A percentile compares a stretch with the other conserved stretches of the same genome.
phyloP scores from a whole-genome alignment of 2,888 invertebrate genomes.

The Drosophila aldrichi region DNA sequence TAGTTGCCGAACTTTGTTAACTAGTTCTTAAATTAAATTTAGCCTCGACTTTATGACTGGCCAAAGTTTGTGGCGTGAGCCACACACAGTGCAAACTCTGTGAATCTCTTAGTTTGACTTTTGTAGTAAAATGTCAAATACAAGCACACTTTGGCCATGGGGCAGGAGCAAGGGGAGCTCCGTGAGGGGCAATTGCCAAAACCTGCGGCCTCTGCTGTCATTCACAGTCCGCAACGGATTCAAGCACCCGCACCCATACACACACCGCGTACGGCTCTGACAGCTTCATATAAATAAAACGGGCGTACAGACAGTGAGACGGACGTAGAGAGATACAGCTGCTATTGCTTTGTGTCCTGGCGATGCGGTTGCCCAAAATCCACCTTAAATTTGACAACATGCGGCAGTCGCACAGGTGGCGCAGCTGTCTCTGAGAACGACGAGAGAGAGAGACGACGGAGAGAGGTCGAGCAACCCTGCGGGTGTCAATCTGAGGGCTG shows the following conservation, averaged over 20 bases:
- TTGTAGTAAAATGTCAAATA: constrained; percentile 13
- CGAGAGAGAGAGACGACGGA: too few relatives aligned
- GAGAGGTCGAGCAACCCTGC: background rate
- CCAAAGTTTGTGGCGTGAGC: constrained; percentile 1
- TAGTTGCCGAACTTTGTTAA: background rate
- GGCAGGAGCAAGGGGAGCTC: too few relatives aligned
- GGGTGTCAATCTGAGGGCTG: constrained; percentile 64
- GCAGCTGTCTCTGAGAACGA: constrained; percentile 48
- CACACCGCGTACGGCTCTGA: constrained; percentile 50
- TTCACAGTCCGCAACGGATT: constrained; percentile 48
- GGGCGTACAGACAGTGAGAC: constrained; percentile 46
- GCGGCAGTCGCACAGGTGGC: constrained; percentile 62
- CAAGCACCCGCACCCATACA: background rate
- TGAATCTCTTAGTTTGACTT: constrained; percentile 28
- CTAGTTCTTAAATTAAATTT: constrained; percentile 4
- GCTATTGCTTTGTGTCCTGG: constrained; percentile 34
- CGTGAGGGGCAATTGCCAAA: constrained; percentile 36
- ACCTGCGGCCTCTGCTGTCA: constrained; percentile 62
- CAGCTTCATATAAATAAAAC: constrained; percentile 75
- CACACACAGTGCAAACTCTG: constrained; percentile 7
- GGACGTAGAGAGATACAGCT: constrained; percentile 10
- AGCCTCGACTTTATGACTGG: background rate
- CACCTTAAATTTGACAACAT: constrained; percentile 77
- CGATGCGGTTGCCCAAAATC: constrained; percentile 70
- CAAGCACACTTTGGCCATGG: background rate